Evolutionary conservation across 92 coral and sea anemone genomes (phyloP).

Genomic region (Palythoa heliodiscus): DNA sequence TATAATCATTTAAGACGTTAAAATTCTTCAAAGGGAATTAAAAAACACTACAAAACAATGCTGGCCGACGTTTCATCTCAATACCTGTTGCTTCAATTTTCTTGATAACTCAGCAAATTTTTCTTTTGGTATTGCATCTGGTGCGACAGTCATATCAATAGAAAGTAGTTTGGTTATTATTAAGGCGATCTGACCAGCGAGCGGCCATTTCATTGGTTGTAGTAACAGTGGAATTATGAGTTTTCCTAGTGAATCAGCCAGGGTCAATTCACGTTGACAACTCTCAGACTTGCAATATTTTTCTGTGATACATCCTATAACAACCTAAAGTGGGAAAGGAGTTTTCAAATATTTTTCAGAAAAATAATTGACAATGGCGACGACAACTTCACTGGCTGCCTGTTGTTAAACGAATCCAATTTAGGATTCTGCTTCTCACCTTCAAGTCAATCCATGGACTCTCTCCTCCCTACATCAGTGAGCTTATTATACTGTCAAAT

Average conservation of each 20-base stretch:
- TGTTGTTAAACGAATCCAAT: too few relatives aligned
- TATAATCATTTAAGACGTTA: too few relatives aligned
- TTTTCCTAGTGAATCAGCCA: conserved; percentile 78
- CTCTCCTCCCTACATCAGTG: too few relatives aligned
- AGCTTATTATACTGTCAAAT: too few relatives aligned
- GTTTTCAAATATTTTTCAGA: neutral
- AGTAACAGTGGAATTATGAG: conserved; percentile 86
- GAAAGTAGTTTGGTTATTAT: conserved; percentile 82
- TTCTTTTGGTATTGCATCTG: conserved; percentile 8
- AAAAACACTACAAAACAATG: neutral
- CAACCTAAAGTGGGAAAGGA: too few relatives aligned
- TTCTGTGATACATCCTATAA: too few relatives aligned
- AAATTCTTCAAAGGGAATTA: neutral
- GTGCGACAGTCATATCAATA: conserved; percentile 62
- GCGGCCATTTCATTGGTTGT: conserved; percentile 87
- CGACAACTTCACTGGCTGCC: too few relatives aligned
- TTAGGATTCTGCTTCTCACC: too few relatives aligned
- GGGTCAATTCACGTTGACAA: conserved; percentile 87
- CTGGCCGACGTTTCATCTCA: neutral
- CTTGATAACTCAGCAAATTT: conserved; percentile 29
- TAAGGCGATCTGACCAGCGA: conserved; percentile 82
- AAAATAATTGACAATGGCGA: too few relatives aligned
- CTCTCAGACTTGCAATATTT: too few relatives aligned
- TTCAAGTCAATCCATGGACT: too few relatives aligned
- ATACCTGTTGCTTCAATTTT: conserved; percentile 20